Evolutionary conservation across 2,888 invertebrate genomes (phyloP).

Genomic region (Trissoscelio sp.): DNA sequence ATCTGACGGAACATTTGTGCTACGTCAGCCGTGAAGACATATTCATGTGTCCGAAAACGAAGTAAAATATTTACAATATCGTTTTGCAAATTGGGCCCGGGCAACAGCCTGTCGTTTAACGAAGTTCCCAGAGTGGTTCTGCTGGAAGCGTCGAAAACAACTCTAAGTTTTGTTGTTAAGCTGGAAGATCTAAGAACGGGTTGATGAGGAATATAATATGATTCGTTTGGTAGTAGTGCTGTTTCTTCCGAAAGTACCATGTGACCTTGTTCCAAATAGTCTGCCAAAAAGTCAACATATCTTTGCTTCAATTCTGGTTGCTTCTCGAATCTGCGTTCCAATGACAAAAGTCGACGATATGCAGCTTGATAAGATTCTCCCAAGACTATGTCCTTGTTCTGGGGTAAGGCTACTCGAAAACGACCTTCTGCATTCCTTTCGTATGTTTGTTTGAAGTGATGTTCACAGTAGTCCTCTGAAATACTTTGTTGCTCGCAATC

Average conservation of each 20-base stretch:
- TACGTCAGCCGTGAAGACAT: conserved; percentile 29
- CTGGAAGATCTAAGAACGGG: conserved; percentile 12
- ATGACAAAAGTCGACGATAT: conserved; percentile 29
- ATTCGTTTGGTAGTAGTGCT: neutral
- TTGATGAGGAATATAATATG: conserved; percentile 40
- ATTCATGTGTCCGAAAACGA: conserved; percentile 18
- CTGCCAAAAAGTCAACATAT: conserved; percentile 56
- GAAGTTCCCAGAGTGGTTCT: conserved; percentile 19
- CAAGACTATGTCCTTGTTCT: conserved; percentile 14
- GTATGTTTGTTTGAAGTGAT: conserved; percentile 27
- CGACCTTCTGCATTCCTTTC: conserved; percentile 36
- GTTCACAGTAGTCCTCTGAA: conserved; percentile 35
- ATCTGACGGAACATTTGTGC: conserved; percentile 28
- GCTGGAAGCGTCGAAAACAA: conserved; percentile 33
- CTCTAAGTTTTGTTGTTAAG: conserved; percentile 19
- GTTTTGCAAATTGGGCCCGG: conserved; percentile 35
- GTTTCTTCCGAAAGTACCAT: conserved; percentile 23
- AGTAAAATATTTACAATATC: conserved; percentile 23
- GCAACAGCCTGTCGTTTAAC: conserved; percentile 22
- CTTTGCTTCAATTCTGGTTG: conserved; percentile 35
- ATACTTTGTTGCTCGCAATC: neutral
- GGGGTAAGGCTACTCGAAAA: conserved; percentile 58
- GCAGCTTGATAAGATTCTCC: conserved; percentile 56
- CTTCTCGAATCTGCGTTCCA: conserved; percentile 45
- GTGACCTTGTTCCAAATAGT: conserved; percentile 55